These are phyloP conservation scores for Acanthopleura granulata DNA, from an alignment of 2,888 invertebrate genomes.

Conservation along the genomic window DNA sequence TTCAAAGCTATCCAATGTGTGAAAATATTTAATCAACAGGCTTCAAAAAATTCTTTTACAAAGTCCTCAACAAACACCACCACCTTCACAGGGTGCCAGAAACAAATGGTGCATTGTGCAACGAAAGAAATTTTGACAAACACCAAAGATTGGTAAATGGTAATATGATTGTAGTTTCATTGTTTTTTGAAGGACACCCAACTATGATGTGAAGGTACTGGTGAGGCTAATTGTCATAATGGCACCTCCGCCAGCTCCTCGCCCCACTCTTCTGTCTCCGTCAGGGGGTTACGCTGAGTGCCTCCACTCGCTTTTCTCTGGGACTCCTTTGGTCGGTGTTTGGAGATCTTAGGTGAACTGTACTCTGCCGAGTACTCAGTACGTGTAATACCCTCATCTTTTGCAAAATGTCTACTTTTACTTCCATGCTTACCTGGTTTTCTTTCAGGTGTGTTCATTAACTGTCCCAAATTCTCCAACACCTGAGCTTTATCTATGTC, in stretches of 20 bases:
- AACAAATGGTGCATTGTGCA: no score
- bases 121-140: no score
- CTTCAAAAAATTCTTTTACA: no score
- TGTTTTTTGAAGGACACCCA: slow-evolving; percentile 13
- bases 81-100: no score
- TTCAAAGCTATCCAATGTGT: no score
- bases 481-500: not conserved
- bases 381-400: not conserved
- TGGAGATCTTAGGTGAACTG: slow-evolving; percentile 1
- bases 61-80: no score
- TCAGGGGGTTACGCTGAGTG: not conserved
- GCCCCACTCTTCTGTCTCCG: slow-evolving; percentile 13
- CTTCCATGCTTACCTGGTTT: not conserved
- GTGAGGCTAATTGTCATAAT: not conserved
- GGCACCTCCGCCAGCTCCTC: not conserved
- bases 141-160: no score
- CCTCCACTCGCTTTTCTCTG: not conserved
- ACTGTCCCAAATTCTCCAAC: not conserved
- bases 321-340: not conserved
- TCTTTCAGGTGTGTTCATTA: not conserved
- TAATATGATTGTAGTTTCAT: no score
- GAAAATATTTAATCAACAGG: no score
- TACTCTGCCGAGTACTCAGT: not conserved
- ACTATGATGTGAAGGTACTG: not conserved
- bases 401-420: no score